Evolutionary conservation across 2,113 vertebrate genomes (phyloP), one percentile per base, ranked within the genome.

Genomic region (Eclectus roratus): DNA sequence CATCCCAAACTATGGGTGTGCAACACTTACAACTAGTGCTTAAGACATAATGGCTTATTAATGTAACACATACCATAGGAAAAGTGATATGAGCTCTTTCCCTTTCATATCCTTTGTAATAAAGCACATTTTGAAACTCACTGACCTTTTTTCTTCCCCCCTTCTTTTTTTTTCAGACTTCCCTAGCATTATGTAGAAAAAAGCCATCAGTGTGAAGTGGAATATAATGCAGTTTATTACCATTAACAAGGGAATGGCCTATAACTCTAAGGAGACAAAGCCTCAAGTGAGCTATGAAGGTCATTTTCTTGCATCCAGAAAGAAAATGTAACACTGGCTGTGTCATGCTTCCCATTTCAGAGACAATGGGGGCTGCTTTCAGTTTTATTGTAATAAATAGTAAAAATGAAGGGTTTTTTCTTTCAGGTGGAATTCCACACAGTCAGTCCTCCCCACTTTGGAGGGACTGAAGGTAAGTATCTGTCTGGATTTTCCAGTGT

Each of bases 171-270:
- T 31, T 1, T 55, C 12, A 55, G 43, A 85, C 5, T 92, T 63
- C 28, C 27, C 41, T 65, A 44, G 11, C 29, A 91, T 93, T 95
- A 92, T 69, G 70, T 70, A 93, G 71, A 53, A 86, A 90, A 80
- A 83, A 35, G 82, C 70, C 17, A 72, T 91, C 66, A 76, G 39
- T 81, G 89, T 69, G 76, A 95, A 97, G 77, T 78, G 78, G 73
- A 91, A 91, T 88, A 63, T 91, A 96, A 94, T 60, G 44, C 69
- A 83, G 68, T 94, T 96, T 96, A 96, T 97, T 95, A 94, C 69
- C 66, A 89, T 41, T 95, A 96, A 96, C 65, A 97, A 94, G 85
- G 44, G 84, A 97, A 96, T 73, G 70, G 70, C 23, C 66, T 41
- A 80, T 93, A 93, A 91, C 80, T 86, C 85, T 95, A 61, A 94